Evolutionary conservation across 2,888 invertebrate genomes (phyloP).

Genomic region (Malthinus seriepunctatus): DNA sequence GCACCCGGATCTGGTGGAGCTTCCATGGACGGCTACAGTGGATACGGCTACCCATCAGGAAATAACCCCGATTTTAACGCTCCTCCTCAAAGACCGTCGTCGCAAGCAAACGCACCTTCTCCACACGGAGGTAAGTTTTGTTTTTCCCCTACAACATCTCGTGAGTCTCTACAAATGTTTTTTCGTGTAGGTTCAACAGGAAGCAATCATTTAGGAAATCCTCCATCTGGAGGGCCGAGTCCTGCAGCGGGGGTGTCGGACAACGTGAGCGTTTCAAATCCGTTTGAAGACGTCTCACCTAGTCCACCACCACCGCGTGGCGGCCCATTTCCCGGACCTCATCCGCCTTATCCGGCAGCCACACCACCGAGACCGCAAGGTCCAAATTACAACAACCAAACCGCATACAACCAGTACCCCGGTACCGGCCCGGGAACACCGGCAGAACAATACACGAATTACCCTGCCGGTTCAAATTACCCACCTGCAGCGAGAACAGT

Average conservation of each 20-base stretch:
- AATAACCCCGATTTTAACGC: conserved; percentile 66
- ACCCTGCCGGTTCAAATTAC: conserved; percentile 56
- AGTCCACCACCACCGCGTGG: conserved; percentile 51
- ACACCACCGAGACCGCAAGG: conserved; percentile 52
- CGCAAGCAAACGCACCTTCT: conserved; percentile 66
- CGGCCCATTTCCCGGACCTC: conserved; percentile 52
- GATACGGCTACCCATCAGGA: conserved; percentile 66
- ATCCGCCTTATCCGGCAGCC: conserved; percentile 54
- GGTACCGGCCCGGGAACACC: conserved; percentile 60
- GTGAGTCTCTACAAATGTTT: no score
- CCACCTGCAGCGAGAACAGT: conserved; percentile 74
- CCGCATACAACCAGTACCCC: conserved; percentile 70
- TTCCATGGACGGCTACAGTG: conserved; percentile 81
- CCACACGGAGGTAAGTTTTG: conserved; percentile 64
- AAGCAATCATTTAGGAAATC: conserved; percentile 53
- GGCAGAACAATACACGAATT: conserved; percentile 63
- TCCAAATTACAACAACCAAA: conserved; percentile 61
- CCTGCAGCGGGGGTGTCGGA: conserved; percentile 61
- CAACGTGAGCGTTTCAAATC: conserved; percentile 85
- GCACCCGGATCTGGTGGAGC: conserved; percentile 70
- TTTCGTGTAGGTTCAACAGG: conserved; percentile 47
- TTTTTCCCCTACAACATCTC: no score
- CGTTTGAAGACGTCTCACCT: conserved; percentile 78
- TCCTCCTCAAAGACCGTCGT: conserved; percentile 72
- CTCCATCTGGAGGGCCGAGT: conserved; percentile 52